Percentiles rank a stretch among this genome's conserved stretches.
These are phyloP conservation scores for Amphiprion percula DNA, from an alignment of 2,113 vertebrate genomes.

Conservation along the genomic window DNA sequence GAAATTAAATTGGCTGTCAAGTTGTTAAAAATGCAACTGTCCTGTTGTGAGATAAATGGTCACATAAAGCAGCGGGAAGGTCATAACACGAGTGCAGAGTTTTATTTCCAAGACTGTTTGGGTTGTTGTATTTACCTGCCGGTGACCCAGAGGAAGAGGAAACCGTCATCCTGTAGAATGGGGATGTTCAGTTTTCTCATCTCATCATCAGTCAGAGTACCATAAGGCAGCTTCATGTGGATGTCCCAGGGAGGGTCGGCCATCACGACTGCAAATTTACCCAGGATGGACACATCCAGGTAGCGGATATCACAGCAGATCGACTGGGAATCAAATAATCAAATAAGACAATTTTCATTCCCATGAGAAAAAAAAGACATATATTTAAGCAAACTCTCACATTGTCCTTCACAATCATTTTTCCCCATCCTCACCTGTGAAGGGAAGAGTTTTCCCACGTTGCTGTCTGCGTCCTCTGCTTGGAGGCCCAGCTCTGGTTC, in stretches of 20 bases:
- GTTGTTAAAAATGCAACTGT: background rate
- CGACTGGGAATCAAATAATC: slow-evolving; percentile 83
- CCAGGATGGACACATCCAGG: slow-evolving; percentile 93
- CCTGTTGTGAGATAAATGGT: background rate
- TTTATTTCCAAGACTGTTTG: background rate
- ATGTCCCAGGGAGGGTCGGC: slow-evolving; percentile 97
- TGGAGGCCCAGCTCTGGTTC: slow-evolving; percentile 86
- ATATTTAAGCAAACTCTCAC: background rate
- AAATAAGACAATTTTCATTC: background rate
- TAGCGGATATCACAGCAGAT: slow-evolving; percentile 95
- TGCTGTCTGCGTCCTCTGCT: slow-evolving; percentile 86
- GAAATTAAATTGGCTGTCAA: background rate
- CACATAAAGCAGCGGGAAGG: background rate
- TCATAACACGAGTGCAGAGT: no score
- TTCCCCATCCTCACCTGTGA: slow-evolving; percentile 84
- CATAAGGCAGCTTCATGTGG: slow-evolving; percentile 96
- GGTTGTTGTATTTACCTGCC: slow-evolving; percentile 84
- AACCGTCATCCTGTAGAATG: slow-evolving; percentile 93
- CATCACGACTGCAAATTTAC: slow-evolving; percentile 97
- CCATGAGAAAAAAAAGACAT: background rate
- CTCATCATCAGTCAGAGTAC: slow-evolving; percentile 94
- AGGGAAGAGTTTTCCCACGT: slow-evolving; percentile 91
- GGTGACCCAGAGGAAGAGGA: slow-evolving; percentile 97
- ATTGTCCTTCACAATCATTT: background rate
- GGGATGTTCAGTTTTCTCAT: slow-evolving; percentile 96